Evolutionary conservation across 2,888 invertebrate species (phyloP).

Genomic region (Leucoma salicis): DNA sequence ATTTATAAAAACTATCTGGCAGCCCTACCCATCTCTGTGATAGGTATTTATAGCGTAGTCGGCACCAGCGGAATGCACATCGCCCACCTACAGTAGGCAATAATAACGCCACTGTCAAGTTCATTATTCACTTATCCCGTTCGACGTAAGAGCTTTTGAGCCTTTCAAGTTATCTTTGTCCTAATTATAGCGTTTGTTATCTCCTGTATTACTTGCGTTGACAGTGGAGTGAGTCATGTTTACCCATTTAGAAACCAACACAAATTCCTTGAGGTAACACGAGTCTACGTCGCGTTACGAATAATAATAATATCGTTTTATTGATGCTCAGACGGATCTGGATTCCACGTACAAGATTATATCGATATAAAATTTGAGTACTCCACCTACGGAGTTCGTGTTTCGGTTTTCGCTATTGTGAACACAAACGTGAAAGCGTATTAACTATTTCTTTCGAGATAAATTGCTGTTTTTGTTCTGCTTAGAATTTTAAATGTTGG

Average conservation of each 20-base stretch:
- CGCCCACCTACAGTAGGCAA: slow-evolving; percentile 56
- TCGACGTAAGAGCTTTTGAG: slow-evolving; percentile 31
- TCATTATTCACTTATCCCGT: slow-evolving; percentile 62
- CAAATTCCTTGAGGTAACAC: slow-evolving; percentile 29
- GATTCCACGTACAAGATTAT: slow-evolving; percentile 22
- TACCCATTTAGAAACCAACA: slow-evolving; percentile 28
- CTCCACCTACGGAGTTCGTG: neutral
- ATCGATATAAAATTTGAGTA: slow-evolving; percentile 8
- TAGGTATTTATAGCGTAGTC: slow-evolving; percentile 53
- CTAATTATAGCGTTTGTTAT: slow-evolving; percentile 41
- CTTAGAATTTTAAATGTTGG: no score
- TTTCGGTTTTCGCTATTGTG: slow-evolving; percentile 7
- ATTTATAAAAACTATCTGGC: slow-evolving; percentile 24
- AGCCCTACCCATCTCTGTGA: slow-evolving; percentile 33
- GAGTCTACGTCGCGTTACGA: slow-evolving; percentile 8
- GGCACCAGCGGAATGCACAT: slow-evolving; percentile 52
- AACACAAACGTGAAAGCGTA: no score
- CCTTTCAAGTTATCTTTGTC: slow-evolving; percentile 27
- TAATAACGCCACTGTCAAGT: slow-evolving; percentile 76
- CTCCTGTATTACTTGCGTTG: slow-evolving; percentile 33
- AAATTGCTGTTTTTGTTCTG: no score
- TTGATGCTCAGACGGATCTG: slow-evolving; percentile 21
- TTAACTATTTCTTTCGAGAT: no score
- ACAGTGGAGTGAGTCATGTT: slow-evolving; percentile 39
- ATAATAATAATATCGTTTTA: slow-evolving; percentile 29